These are phyloP conservation scores for Notarius lentiginosus DNA, from an alignment of 2,113 vertebrate species.

Conservation along the genomic window DNA sequence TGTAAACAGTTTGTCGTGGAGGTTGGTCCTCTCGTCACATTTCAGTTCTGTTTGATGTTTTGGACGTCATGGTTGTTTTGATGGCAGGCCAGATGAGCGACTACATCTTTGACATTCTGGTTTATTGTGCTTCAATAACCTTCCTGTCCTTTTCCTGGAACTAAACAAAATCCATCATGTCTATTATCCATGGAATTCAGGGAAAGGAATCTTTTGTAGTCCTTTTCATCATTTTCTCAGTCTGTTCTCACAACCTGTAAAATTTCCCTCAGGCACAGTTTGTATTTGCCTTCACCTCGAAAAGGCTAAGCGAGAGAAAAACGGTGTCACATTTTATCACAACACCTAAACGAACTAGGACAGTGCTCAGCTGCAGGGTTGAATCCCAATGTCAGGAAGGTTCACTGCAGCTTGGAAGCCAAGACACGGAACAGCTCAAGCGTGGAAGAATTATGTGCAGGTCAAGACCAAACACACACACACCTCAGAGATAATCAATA, in stretches of 20 bases:
- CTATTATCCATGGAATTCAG: not conserved
- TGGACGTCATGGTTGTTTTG: too few species aligned
- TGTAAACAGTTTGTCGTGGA: too few species aligned
- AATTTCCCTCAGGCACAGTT: not conserved
- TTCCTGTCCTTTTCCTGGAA: not conserved
- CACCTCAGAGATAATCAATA: not conserved
- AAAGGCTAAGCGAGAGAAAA: not conserved
- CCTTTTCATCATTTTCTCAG: not conserved
- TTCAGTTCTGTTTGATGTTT: too few species aligned
- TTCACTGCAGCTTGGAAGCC: not conserved
- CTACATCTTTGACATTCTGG: too few species aligned
- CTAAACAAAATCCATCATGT: not conserved
- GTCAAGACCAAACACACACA: not conserved
- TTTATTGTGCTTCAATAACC: not conserved
- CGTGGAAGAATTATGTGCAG: not conserved
- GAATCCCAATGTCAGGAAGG: slow-evolving; percentile 20
- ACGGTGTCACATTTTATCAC: slow-evolving; percentile 27
- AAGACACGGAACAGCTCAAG: not conserved
- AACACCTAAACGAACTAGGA: slow-evolving; percentile 30
- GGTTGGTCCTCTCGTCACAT: too few species aligned
- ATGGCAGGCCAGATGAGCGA: too few species aligned
- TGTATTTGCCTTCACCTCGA: not conserved
- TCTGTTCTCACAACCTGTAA: not conserved
- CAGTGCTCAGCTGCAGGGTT: slow-evolving; percentile 30
- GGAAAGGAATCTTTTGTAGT: not conserved